Base-by-base conservation (phyloP, 2,888 invertebrate species). In the Thereva nobilitata region DNA sequence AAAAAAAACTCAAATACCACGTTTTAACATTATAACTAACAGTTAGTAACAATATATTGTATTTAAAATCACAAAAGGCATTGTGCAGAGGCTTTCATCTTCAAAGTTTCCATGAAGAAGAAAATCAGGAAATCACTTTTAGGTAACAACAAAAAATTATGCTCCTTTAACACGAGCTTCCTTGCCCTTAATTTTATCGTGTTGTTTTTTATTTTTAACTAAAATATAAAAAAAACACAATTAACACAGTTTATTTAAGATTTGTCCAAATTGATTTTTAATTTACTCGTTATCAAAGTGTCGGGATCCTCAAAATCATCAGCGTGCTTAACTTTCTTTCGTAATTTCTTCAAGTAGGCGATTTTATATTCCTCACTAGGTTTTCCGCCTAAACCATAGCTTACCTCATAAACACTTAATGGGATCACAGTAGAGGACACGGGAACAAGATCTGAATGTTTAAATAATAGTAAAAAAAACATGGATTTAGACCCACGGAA, bases 341-440 rank as follows among this genome's bases (percentile, higher is more conserved):
- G 75, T 38, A 80, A 69, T 67, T 79, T 79, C 68, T 80, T 80
- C 41, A 80, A 72, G 69, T 80, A 80, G 45, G 79, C 78, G 45
- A 77, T 76, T 72, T 83, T 81, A 68, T 80, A 80, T 65, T 77
- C 80, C 49, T 79, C 78, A 64, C 80, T 79, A 44, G 81, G 79
- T 41, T 78, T 78, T 9, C 83, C 80, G 38, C 82, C 84, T 63
- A 85, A 75, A 4, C 84, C 83, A 72, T 84, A 84, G 71, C 84
- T 84, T 5, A 86, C 84, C 77, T 86, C 85, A 73, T 86, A 86
- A 49, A 85, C 85, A 2, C 86, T 84, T 42, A 87, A 75, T 2
- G 87, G 87, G 71, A 87, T 87, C 5, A 87, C 87, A 9, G 87
- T 87, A 3, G 87, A 87, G 0, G 87, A 87, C n/a, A 87, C 84